Evolutionary conservation across 2,888 invertebrate species (phyloP).

Genomic region (Bellardia bayeri): DNA sequence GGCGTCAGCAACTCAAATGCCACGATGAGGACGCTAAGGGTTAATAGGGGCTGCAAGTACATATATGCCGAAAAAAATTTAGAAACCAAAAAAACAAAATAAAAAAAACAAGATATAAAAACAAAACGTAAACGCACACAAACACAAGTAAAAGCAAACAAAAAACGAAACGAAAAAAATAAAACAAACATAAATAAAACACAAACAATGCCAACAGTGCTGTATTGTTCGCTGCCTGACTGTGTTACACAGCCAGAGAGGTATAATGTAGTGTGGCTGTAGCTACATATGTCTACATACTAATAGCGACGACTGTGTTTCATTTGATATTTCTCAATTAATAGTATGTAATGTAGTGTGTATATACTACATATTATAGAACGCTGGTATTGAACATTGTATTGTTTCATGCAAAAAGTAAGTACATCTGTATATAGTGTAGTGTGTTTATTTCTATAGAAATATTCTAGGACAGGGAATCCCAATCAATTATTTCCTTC

Average conservation of each 20-base stretch:
- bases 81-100: background rate
- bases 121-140: conserved; percentile 25
- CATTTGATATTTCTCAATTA: conserved; percentile 48
- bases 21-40: conserved; percentile 66
- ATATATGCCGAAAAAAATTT: conserved; percentile 24
- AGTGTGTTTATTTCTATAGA: conserved; percentile 35
- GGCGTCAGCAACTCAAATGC: conserved; percentile 10
- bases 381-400: conserved; percentile 12
- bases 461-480: background rate
- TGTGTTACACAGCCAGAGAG: conserved; percentile 22
- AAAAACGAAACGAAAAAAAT: background rate
- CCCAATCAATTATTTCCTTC: background rate
- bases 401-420: conserved; percentile 16
- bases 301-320: conserved; percentile 54
- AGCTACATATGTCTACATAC: conserved; percentile 47
- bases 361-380: background rate
- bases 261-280: conserved; percentile 46
- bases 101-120: conserved; percentile 18
- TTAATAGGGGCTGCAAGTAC: conserved; percentile 65
- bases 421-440: conserved; percentile 25
- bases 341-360: conserved; percentile 61
- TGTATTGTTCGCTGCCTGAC: conserved; percentile 5
- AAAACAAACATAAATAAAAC: background rate
- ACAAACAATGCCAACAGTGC: background rate
- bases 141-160: conserved; percentile 25